These are phyloP conservation scores for Cichladusa arquata DNA, from an alignment of 2,113 vertebrate genomes.

Conservation along the genomic window DNA sequence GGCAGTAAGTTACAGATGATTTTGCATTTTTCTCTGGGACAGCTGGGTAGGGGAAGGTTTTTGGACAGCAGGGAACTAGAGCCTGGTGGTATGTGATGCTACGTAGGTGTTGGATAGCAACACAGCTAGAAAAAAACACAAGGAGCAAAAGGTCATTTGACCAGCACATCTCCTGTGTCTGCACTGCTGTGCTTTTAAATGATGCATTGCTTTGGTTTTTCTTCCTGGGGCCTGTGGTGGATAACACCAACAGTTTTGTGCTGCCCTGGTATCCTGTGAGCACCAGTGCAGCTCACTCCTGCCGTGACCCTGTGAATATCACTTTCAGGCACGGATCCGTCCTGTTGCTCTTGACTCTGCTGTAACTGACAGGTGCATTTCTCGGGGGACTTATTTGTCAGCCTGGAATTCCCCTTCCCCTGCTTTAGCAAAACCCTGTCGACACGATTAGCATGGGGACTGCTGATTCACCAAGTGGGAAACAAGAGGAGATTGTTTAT, in stretches of 20 bases:
- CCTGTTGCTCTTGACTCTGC: conserved; percentile 4
- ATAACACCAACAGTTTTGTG: not conserved
- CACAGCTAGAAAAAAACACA: not conserved
- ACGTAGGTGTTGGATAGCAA: not conserved
- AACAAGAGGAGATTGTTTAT: conserved; percentile 52
- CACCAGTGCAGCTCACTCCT: not conserved
- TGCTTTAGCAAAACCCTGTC: conserved; percentile 37
- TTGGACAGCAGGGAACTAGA: not conserved
- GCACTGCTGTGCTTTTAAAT: not conserved
- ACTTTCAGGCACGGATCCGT: not conserved
- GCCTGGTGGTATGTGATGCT: not conserved
- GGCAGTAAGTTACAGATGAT: not conserved
- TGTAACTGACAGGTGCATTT: conserved; percentile 57
- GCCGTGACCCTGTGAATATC: not conserved
- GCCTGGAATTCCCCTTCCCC: conserved; percentile 46
- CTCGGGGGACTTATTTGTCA: conserved; percentile 60
- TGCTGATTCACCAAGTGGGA: conserved; percentile 64
- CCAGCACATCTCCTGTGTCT: not conserved
- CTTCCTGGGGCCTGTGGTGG: not conserved
- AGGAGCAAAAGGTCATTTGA: not conserved
- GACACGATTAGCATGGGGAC: conserved; percentile 48
- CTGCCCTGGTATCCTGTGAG: not conserved
- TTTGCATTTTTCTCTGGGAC: not conserved
- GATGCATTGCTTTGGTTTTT: not conserved
- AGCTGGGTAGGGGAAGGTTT: not conserved